phyloP scores from a whole-genome alignment of 1,140 invertebrate species.

The Drosophila kohkoa region DNA sequence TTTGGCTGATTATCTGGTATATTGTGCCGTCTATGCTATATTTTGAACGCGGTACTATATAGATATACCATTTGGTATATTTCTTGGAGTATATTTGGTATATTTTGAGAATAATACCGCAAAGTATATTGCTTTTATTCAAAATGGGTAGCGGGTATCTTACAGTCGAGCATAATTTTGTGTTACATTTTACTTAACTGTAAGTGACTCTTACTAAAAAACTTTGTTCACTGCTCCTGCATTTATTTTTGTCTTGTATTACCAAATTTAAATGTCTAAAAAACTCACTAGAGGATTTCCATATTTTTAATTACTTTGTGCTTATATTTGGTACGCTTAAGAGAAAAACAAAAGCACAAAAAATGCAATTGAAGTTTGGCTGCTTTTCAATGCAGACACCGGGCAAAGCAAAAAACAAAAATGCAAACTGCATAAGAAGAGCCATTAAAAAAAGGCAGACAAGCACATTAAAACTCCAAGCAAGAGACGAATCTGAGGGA shows the following conservation, averaged over 20 bases:
- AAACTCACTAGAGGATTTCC: slow-evolving; percentile 23
- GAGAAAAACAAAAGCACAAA: slow-evolving; percentile 42
- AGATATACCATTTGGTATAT: too few species aligned
- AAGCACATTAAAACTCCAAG: slow-evolving; percentile 74
- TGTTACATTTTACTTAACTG: neutral
- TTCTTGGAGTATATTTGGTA: too few species aligned
- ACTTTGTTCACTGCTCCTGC: too few species aligned
- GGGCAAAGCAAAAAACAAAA: slow-evolving; percentile 6
- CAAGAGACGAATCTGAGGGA: slow-evolving; percentile 27
- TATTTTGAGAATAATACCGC: too few species aligned
- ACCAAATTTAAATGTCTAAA: neutral
- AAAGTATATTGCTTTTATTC: too few species aligned
- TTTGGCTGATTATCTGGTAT: too few species aligned
- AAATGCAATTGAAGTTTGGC: slow-evolving; percentile 63
- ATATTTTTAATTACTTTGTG: slow-evolving; percentile 72
- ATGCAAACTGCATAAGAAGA: slow-evolving; percentile 70
- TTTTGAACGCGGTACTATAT: too few species aligned
- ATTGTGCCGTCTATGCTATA: too few species aligned
- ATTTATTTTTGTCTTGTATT: neutral
- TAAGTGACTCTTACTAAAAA: neutral
- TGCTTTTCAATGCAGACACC: slow-evolving; percentile 52
- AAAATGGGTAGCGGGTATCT: too few species aligned
- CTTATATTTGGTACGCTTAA: slow-evolving; percentile 40
- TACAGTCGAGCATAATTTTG: too few species aligned
- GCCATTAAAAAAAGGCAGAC: slow-evolving; percentile 75